Evolutionary conservation across 2,113 vertebrate species (phyloP).

Genomic region (Mesitornis unicolor): DNA sequence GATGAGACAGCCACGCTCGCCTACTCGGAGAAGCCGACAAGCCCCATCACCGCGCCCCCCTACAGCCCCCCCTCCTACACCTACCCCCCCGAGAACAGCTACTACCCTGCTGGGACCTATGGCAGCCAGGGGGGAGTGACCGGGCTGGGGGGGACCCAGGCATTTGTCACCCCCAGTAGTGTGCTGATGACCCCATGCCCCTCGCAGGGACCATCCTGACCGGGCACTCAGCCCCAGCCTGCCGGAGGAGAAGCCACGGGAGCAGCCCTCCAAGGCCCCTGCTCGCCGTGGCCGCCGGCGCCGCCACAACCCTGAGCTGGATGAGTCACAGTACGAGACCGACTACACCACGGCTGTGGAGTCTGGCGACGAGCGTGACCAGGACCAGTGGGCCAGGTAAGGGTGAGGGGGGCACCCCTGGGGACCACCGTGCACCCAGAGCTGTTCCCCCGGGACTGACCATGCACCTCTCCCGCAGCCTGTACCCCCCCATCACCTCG

Average conservation of each 20-base stretch:
- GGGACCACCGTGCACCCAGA: accelerated
- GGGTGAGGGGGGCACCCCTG: background rate
- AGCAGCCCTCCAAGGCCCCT: constrained; percentile 32
- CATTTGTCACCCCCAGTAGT: no score
- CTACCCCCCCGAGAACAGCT: constrained; percentile 39
- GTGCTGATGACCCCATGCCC: background rate
- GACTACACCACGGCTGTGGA: constrained; percentile 82
- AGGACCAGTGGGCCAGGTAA: constrained; percentile 74
- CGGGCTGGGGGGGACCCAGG: accelerated
- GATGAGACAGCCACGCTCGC: constrained; percentile 75
- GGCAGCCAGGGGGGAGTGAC: constrained; percentile 64
- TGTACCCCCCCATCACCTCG: constrained; percentile 78
- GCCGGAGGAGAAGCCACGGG: constrained; percentile 46
- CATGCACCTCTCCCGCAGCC: constrained; percentile 20
- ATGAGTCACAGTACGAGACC: constrained; percentile 78
- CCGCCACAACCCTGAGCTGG: constrained; percentile 67
- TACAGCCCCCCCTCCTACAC: constrained; percentile 39
- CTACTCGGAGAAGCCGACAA: constrained; percentile 72
- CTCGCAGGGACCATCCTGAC: background rate
- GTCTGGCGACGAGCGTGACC: constrained; percentile 74
- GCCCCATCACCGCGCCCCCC: constrained; percentile 48
- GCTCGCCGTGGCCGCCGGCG: constrained; percentile 69
- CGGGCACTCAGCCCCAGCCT: constrained; percentile 65
- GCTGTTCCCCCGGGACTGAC: accelerated
- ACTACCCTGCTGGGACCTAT: constrained; percentile 44